Evolutionary conservation across 2,113 vertebrate species (phyloP).

Genomic region (Trematomus loennbergii): DNA sequence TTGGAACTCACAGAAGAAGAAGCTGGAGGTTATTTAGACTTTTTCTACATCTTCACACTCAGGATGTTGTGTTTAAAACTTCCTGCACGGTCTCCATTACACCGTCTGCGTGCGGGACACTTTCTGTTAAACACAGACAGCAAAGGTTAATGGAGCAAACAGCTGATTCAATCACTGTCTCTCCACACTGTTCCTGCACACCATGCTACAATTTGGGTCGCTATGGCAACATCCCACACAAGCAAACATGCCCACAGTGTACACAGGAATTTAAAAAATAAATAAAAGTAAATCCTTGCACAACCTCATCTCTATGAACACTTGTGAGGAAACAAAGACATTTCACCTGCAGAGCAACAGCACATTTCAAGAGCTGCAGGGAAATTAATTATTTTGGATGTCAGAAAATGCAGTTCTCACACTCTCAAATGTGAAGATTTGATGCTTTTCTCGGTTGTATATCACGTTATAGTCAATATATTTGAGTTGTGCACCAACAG

Average conservation of each 20-base stretch:
- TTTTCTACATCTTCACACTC: neutral
- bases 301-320: constrained; percentile 43
- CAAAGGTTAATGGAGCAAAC: constrained; percentile 62
- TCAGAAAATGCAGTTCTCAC: too few species aligned
- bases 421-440: too few species aligned
- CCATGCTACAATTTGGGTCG: constrained; percentile 81
- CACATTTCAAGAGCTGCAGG: neutral
- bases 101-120: neutral
- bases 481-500: too few species aligned
- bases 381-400: too few species aligned
- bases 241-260: constrained; percentile 76
- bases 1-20: constrained; percentile 24
- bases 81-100: neutral
- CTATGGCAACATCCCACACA: constrained; percentile 82
- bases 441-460: too few species aligned
- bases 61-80: neutral
- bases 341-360: constrained; percentile 51
- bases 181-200: constrained; percentile 73
- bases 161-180: constrained; percentile 63
- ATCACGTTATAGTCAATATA: too few species aligned
- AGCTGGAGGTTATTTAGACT: neutral
- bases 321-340: neutral
- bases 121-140: constrained; percentile 26
- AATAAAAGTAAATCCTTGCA: constrained; percentile 19
- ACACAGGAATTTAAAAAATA: constrained; percentile 65